phyloP scores from a whole-genome alignment of 2,797 vertebrate genomes.

The Acomys russatus region DNA sequence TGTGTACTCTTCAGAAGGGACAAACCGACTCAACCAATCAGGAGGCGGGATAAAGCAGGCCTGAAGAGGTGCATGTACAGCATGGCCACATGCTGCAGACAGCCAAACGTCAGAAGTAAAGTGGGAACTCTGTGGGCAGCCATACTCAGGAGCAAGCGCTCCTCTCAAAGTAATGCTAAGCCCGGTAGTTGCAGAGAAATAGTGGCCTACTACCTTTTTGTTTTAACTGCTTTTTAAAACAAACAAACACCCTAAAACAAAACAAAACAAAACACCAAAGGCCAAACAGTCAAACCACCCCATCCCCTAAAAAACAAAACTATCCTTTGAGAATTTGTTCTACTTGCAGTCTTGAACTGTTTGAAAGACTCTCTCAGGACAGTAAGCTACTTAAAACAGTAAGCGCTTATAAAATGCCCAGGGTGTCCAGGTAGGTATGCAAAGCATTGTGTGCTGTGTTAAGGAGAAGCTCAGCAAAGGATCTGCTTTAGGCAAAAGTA shows the following conservation, averaged over 20 bases:
- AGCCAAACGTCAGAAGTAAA: not conserved
- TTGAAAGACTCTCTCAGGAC: constrained; percentile 50
- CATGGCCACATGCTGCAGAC: fast-evolving
- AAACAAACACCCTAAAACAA: not conserved
- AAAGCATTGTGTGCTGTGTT: not conserved
- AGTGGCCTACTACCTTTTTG: not conserved
- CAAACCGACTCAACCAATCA: not conserved
- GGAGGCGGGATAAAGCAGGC: not conserved
- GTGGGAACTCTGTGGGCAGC: not conserved
- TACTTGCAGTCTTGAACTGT: not conserved
- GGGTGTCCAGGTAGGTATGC: not conserved
- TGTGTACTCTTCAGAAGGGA: not conserved
- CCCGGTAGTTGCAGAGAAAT: not conserved
- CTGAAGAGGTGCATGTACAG: not conserved
- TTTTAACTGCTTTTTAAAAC: constrained; percentile 21
- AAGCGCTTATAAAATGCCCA: constrained; percentile 43
- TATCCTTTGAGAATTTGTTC: constrained; percentile 44
- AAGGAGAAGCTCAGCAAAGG: constrained; percentile 29
- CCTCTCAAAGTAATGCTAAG: not conserved
- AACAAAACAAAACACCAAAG: not conserved
- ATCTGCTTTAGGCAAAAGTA: constrained; percentile 34
- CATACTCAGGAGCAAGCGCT: not conserved
- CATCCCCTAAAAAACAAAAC: not conserved
- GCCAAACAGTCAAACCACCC: too few relatives aligned
- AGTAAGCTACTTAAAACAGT: constrained; percentile 31